Evolutionary conservation across 2,113 vertebrate genomes (phyloP).

Genomic region (Zeus faber): DNA sequence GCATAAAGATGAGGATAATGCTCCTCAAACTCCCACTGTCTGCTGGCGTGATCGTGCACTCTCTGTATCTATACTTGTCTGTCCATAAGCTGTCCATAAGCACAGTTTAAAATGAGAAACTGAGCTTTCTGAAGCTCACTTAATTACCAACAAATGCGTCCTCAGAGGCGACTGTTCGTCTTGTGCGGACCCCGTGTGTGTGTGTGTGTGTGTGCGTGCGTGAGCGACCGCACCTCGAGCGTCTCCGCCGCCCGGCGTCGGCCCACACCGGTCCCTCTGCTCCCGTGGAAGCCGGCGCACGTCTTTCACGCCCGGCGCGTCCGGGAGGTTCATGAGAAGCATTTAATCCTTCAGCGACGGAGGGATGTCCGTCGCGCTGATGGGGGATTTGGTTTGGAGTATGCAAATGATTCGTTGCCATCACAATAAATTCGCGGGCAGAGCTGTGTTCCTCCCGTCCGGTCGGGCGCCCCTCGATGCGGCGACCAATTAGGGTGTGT

Average conservation of each 20-base stretch:
- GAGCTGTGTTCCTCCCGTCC: conserved; percentile 23
- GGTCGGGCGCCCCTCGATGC: conserved; percentile 28
- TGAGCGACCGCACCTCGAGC: neutral
- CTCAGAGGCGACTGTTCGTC: conserved; percentile 33
- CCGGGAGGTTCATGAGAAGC: conserved; percentile 53
- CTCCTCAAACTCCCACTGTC: conserved; percentile 26
- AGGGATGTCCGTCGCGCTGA: conserved; percentile 51
- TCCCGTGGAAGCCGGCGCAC: neutral
- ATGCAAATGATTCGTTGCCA: conserved; percentile 59
- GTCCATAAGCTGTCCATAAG: conserved; percentile 57
- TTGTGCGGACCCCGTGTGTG: conserved; percentile 7
- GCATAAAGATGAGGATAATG: conserved; percentile 52
- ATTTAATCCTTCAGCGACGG: conserved; percentile 53
- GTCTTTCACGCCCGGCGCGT: conserved; percentile 20
- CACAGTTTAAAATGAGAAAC: conserved; percentile 42
- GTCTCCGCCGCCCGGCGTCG: no score
- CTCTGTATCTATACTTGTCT: conserved; percentile 4
- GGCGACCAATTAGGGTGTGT: conserved; percentile 46
- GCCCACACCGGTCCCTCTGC: neutral
- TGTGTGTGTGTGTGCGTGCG: neutral
- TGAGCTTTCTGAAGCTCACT: conserved; percentile 37
- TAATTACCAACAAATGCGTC: conserved; percentile 64
- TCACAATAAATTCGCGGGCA: conserved; percentile 37
- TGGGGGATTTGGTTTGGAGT: conserved; percentile 60
- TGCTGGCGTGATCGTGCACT: conserved; percentile 3